Base-by-base conservation (phyloP, 2,797 vertebrate species). In the Ispidina lecontei region DNA sequence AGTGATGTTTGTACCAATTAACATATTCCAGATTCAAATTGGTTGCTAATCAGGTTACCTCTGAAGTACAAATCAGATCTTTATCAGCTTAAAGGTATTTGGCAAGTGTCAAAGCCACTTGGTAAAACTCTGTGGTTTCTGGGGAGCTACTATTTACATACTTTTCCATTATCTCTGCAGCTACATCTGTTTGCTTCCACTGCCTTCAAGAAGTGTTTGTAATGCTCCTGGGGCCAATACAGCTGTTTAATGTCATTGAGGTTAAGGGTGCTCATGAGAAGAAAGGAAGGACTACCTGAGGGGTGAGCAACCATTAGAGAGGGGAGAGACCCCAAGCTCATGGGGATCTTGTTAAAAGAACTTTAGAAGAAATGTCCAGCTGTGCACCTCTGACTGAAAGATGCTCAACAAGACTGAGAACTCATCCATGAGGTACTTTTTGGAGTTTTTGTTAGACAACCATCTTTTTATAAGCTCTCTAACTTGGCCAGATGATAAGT, bases 11-110 rank as follows among this genome's bases (percentile, higher is more conserved):
- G 96, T 93, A 93, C 73, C 83, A 93, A 97, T 98, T 97, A 97
- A 82, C 98, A 97, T 97, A 90, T 95, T 93, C 95, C 96, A 95
- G 96, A 73, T 90, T 96, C 96, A 97, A 97, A 96, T 4, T 78
- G 81, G n/a, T 47, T 95, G 96, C 94, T 97, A 97, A 97, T 97
- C 92, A 92, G 91, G 90, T 97, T 97, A 98, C 96, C 96, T 97
- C 97, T 97, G 97, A 98, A 97, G 96, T 97, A 98, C 97, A 98
- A 97, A 97, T 97, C 95, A 94, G 87, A 93, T 84, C 92, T 94
- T 96, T 76, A 89, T 68, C 92, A 77, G 82, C 95, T 89, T 67
- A 91, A 90, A 95, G 76, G 65, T 65, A 68, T 95, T 95, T 94
- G 97, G 95, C 93, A 97, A 97, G 97, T 91, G 96, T 95, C 81